phyloP scores from a whole-genome alignment of 2,797 vertebrate genomes.

The Pteronotus mesoamericanus region DNA sequence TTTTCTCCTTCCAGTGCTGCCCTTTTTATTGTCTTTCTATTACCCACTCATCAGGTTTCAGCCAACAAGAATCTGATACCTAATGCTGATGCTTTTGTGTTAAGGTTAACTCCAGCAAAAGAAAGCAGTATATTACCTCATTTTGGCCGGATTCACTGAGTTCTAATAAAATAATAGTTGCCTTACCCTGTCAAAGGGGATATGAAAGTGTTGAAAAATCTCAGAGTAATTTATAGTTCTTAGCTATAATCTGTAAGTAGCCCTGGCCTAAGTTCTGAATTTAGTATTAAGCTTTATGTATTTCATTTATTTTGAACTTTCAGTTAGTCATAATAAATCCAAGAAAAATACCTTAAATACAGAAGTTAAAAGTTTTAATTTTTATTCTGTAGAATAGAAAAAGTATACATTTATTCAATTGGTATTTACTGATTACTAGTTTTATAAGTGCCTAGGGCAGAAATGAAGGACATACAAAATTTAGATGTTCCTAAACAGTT shows the following conservation, averaged over 20 bases:
- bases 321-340: slow-evolving; percentile 29
- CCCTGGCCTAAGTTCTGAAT: not conserved
- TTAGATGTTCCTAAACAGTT: slow-evolving; percentile 2
- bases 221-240: slow-evolving; percentile 30
- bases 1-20: not conserved
- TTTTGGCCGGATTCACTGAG: slow-evolving; percentile 20
- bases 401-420: not conserved
- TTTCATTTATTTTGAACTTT: slow-evolving; percentile 49
- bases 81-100: not conserved
- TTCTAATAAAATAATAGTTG: slow-evolving; percentile 26
- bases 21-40: slow-evolving; percentile 26
- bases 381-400: slow-evolving; percentile 43
- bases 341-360: slow-evolving; percentile 11
- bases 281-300: not conserved
- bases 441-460: slow-evolving; percentile 1
- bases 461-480: slow-evolving; percentile 48
- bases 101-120: not conserved
- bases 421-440: not conserved
- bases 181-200: not conserved
- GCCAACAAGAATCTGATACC: slow-evolving; percentile 12
- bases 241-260: slow-evolving; percentile 18
- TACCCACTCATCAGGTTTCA: slow-evolving; percentile 11
- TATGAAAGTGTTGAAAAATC: slow-evolving; percentile 19
- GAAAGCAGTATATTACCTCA: not conserved
- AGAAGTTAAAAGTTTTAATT: slow-evolving; percentile 16